Percentiles rank a stretch among this genome's conserved stretches.
Conservation (phyloP, 1,140 invertebrate genomes). For the Battus philenor region DNA sequence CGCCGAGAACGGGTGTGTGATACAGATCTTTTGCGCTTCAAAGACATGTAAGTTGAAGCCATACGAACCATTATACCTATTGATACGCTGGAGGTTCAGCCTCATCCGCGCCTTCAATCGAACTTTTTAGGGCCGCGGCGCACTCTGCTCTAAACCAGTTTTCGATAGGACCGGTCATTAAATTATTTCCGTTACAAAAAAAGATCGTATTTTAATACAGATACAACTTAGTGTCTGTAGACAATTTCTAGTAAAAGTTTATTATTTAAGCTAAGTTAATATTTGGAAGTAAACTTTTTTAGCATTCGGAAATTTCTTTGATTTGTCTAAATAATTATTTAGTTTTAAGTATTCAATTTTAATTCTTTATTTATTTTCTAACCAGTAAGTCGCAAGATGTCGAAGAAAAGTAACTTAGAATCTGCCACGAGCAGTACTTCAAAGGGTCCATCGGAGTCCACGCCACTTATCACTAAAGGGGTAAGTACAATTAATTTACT, state of each 20-base stretch:
- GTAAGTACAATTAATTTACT: conserved; percentile 28
- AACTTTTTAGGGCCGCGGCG: too few species aligned
- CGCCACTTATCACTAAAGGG: conserved; percentile 32
- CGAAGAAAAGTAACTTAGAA: conserved; percentile 34
- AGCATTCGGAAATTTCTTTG: too few species aligned
- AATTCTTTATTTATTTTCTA: not conserved
- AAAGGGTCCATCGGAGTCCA: conserved; percentile 28
- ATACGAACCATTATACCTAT: conserved; percentile 6
- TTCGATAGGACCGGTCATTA: not conserved
- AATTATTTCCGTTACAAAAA: not conserved
- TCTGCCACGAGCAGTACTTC: conserved; percentile 7
- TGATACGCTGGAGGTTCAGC: conserved; percentile 6
- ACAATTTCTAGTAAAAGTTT: too few species aligned
- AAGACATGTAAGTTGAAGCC: conserved; percentile 2
- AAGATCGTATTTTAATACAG: not conserved
- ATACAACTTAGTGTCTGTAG: not conserved
- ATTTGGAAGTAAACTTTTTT: too few species aligned
- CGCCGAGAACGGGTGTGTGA: not conserved
- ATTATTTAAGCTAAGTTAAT: too few species aligned
- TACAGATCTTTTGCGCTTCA: not conserved
- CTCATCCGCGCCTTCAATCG: too few species aligned
- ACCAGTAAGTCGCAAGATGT: conserved; percentile 24
- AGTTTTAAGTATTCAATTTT: too few species aligned
- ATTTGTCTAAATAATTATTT: too few species aligned
- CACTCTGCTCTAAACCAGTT: not conserved